phyloP scores from a whole-genome alignment of 1,140 invertebrate genomes.

The Bombus sylvicola region DNA sequence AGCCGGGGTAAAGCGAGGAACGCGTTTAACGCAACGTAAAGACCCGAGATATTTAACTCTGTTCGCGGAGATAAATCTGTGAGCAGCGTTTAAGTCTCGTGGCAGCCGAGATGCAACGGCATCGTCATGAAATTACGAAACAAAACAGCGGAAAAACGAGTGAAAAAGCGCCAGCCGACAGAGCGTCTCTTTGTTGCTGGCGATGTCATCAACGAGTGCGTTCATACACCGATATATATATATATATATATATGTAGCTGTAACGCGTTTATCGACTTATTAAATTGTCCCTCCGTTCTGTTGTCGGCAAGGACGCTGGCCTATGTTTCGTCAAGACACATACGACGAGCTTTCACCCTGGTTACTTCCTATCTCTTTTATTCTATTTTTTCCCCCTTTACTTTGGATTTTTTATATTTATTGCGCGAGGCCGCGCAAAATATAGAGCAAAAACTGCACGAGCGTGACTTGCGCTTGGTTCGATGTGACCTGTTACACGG shows the following conservation, averaged over 20 bases:
- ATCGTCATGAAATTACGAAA: conserved; percentile 19
- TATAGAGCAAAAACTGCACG: background rate
- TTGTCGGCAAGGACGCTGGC: background rate
- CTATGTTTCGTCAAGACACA: background rate
- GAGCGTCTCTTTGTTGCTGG: conserved; percentile 23
- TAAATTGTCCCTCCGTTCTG: conserved; percentile 36
- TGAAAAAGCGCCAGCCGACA: background rate
- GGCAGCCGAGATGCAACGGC: background rate
- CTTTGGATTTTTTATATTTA: background rate
- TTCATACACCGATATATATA: background rate
- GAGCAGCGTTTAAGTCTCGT: background rate
- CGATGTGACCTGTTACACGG: too few relatives aligned
- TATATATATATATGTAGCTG: background rate
- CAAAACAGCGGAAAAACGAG: conserved; percentile 21
- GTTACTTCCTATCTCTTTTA: background rate
- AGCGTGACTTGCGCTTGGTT: too few relatives aligned
- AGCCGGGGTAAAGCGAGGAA: background rate
- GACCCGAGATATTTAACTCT: background rate
- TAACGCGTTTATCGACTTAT: conserved; percentile 55
- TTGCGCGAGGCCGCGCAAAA: background rate
- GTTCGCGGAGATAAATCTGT: background rate
- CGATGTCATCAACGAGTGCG: conserved; percentile 21
- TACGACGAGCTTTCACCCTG: background rate
- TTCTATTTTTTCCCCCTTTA: background rate
- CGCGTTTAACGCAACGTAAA: conserved; percentile 9